Conservation (phyloP, 2,888 invertebrate species). For the Troides aeacus region DNA sequence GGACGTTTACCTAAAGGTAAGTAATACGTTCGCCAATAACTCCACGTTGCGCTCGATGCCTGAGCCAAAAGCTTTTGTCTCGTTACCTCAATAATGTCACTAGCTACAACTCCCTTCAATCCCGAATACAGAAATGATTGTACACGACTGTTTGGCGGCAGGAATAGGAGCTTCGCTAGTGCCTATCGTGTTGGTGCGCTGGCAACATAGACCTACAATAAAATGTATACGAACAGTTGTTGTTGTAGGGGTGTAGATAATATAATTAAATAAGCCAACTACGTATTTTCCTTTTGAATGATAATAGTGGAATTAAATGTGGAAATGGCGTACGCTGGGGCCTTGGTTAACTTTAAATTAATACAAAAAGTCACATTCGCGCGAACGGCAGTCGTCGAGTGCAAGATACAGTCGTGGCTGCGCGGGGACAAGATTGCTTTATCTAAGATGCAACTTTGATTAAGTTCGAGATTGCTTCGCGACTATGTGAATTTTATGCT, state of each 20-base stretch:
- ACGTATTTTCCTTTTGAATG: background rate
- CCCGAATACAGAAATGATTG: too few relatives aligned
- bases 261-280: background rate
- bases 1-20: too few relatives aligned
- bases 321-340: background rate
- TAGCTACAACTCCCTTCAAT: too few relatives aligned
- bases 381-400: slow-evolving; percentile 26
- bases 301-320: slow-evolving; percentile 1
- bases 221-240: too few relatives aligned
- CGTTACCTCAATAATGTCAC: too few relatives aligned
- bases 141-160: too few relatives aligned
- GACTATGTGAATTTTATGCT: slow-evolving; percentile 29
- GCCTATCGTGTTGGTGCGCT: too few relatives aligned
- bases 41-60: too few relatives aligned
- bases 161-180: too few relatives aligned
- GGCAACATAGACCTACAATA: too few relatives aligned
- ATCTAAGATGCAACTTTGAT: slow-evolving; percentile 41
- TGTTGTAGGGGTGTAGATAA: background rate
- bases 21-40: too few relatives aligned
- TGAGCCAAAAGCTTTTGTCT: too few relatives aligned
- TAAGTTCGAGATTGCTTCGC: slow-evolving; percentile 40
- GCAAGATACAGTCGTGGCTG: slow-evolving; percentile 30
- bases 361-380: slow-evolving; percentile 30
- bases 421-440: slow-evolving; percentile 36
- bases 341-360: slow-evolving; percentile 26